A percentile compares a stretch with the other conserved stretches of the same genome.
phyloP scores from a whole-genome alignment of 2,888 invertebrate genomes.

The Apamea epomidion region DNA sequence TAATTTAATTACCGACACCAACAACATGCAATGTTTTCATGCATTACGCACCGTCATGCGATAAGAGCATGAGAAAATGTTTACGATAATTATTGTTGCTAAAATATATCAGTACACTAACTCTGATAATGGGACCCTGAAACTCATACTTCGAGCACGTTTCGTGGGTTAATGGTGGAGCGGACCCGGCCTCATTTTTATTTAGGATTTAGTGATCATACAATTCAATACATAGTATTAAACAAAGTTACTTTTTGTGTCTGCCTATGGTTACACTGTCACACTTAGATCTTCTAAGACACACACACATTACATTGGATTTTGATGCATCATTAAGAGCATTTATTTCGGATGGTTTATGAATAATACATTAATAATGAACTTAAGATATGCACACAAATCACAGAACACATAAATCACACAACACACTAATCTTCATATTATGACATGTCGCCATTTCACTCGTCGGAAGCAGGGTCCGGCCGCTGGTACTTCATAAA shows the following conservation, averaged over 20 bases:
- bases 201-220: neutral
- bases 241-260: neutral
- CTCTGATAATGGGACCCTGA: too few species aligned
- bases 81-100: neutral
- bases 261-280: neutral
- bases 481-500: neutral
- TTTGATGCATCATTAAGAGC: neutral
- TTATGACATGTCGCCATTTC: neutral
- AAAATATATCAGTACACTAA: neutral
- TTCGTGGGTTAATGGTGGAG: neutral
- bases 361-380: neutral
- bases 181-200: neutral
- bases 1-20: neutral
- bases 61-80: neutral
- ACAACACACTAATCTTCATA: neutral
- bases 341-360: neutral
- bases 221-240: neutral
- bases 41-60: neutral
- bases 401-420: neutral
- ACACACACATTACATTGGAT: too few species aligned
- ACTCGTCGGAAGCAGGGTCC: neutral
- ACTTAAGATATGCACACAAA: neutral
- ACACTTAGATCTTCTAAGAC: neutral
- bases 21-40: conserved; percentile 16
- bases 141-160: neutral